Conservation (phyloP, 2,113 vertebrate genomes). For the Panurus biarmicus region DNA sequence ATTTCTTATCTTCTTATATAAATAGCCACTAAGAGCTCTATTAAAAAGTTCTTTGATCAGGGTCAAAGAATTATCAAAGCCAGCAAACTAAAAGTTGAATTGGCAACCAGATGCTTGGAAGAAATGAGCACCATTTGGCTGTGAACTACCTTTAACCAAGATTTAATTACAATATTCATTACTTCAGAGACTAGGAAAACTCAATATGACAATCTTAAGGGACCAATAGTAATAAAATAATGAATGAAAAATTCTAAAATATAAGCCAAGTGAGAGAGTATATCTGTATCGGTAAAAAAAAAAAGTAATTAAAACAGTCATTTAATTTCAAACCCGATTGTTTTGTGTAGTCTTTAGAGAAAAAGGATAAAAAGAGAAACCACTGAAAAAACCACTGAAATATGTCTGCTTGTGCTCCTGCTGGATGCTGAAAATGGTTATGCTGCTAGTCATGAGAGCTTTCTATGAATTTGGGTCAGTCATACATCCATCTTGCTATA, state of each 20-base stretch:
- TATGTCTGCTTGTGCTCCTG: background rate
- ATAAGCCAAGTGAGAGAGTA: background rate
- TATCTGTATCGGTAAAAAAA: background rate
- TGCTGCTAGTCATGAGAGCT: background rate
- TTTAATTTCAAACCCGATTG: background rate
- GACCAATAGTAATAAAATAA: slow-evolving; percentile 48
- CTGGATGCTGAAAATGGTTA: background rate
- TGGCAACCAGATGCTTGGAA: background rate
- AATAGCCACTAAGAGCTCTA: background rate
- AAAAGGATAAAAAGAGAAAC: background rate
- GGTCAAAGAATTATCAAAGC: slow-evolving; percentile 41
- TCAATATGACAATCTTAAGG: slow-evolving; percentile 19
- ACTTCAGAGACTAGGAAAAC: slow-evolving; percentile 41
- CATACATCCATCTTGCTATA: background rate
- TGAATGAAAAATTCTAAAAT: slow-evolving; percentile 28
- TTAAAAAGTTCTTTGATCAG: slow-evolving; percentile 16
- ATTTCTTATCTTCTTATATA: background rate
- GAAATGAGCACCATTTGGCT: slow-evolving; percentile 21
- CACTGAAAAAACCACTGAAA: background rate
- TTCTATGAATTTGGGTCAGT: background rate
- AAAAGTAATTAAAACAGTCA: background rate
- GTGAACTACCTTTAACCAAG: slow-evolving; percentile 29
- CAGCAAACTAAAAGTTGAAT: slow-evolving; percentile 3
- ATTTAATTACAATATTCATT: slow-evolving; percentile 56
- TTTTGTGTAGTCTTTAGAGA: background rate